Percentiles rank a stretch among this genome's conserved stretches.
phyloP scores from a whole-genome alignment of 35 echinoderm and acorn worm genomes.

The Apostichopus californicus region DNA sequence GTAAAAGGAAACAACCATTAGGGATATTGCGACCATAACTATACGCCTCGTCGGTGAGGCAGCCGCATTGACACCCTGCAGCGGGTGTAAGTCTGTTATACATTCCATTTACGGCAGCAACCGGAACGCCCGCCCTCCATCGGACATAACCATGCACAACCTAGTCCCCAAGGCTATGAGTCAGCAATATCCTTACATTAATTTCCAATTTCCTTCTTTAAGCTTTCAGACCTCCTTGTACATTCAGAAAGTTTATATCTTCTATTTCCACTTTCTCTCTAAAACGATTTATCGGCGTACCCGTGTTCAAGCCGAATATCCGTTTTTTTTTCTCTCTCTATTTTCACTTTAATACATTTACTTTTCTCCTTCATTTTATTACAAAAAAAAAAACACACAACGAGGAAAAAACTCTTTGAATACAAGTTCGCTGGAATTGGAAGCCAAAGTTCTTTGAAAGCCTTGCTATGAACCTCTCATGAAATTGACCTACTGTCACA shows the following conservation, averaged over 20 bases:
- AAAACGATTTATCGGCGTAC: constrained; percentile 1
- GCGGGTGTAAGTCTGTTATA: too few relatives aligned
- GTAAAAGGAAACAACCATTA: too few relatives aligned
- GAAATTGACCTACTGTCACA: background rate
- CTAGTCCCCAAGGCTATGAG: background rate
- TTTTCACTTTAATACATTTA: background rate
- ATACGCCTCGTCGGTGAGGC: too few relatives aligned
- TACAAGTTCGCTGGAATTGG: constrained; percentile 49
- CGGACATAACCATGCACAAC: too few relatives aligned
- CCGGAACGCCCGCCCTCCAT: too few relatives aligned
- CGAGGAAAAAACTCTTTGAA: constrained; percentile 30
- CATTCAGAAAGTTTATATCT: too few relatives aligned
- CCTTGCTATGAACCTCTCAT: constrained; percentile 24
- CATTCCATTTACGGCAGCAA: too few relatives aligned
- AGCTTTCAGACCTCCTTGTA: background rate
- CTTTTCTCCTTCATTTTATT: background rate
- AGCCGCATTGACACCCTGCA: too few relatives aligned
- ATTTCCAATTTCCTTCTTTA: constrained; percentile 6
- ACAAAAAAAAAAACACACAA: constrained; percentile 12
- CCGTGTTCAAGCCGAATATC: constrained; percentile 19
- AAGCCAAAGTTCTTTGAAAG: constrained; percentile 52
- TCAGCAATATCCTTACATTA: background rate
- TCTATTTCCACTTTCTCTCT: background rate
- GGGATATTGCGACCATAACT: too few relatives aligned
- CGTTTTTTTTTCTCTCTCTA: background rate